phyloP scores from a whole-genome alignment of 2,113 vertebrate genomes.

The Gulo gulo region DNA sequence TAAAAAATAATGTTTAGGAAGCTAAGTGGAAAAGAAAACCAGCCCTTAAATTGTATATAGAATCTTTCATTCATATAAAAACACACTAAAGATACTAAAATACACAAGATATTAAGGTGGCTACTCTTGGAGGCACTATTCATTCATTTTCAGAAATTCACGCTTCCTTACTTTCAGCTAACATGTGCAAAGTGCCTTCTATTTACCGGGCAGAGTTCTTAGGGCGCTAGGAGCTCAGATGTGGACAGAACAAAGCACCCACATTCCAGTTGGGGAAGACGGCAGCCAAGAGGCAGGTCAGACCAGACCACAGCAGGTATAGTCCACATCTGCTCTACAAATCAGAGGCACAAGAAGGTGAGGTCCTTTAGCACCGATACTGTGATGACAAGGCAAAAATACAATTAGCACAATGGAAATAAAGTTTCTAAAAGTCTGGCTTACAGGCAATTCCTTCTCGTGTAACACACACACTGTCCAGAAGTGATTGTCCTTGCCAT shows the following conservation, averaged over 20 bases:
- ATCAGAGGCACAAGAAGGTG: not conserved
- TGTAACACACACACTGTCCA: not conserved
- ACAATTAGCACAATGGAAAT: not conserved
- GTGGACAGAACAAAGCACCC: not conserved
- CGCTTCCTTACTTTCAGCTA: not conserved
- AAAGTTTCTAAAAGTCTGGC: not conserved
- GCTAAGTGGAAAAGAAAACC: not conserved
- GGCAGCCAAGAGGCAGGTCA: not conserved
- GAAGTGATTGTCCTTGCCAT: not conserved
- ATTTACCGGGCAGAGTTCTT: not conserved
- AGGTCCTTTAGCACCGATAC: too few species aligned
- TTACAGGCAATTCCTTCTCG: not conserved
- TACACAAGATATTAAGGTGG: not conserved
- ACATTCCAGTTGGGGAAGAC: not conserved
- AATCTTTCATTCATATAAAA: not conserved
- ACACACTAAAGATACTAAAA: not conserved
- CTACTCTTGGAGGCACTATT: not conserved
- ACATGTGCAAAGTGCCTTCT: rapidly evolving
- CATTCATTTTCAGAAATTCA: too few species aligned
- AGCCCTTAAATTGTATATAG: not conserved
- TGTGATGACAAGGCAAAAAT: not conserved
- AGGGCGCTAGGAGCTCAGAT: rapidly evolving
- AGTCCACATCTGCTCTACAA: rapidly evolving
- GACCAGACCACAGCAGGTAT: not conserved
- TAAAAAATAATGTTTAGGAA: not conserved